Evolutionary conservation across 37 sponge, comb jelly and placozoan species (phyloP), one percentile per base, ranked within the genome.

Genomic region (Dysidea cf. avara): DNA sequence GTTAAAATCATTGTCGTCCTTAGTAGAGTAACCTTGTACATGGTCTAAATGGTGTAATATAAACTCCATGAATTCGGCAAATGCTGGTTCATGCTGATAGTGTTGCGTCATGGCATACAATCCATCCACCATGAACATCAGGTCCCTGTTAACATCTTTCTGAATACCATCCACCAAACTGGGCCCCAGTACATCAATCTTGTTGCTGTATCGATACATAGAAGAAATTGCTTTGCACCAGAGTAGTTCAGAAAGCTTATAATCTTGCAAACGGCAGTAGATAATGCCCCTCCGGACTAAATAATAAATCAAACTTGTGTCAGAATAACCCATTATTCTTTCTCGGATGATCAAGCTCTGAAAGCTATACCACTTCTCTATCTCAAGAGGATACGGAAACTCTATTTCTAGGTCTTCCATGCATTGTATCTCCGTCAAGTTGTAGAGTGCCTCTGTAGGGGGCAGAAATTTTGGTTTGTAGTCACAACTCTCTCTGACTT

Each of bases 271-370:
- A 25, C 66, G 68, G 46, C 72, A 71, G 52, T 79, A 85, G 25
- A 46, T 67, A 20, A 66, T 61, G 2, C 86, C 86, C 37, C 86
- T 39, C 16, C 80, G 79, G 24, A 85, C 72, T 0, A 85, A 74
- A 47, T 83, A 89, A 35, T 83, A 89, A 31, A 89, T 83, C 35
- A 89, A 80, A 0, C 90, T 85, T 21, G 81, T 84, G 36, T 89
- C 90, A 0, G 69, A 64, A 28, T 49, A 79, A n/a, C 92, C 92
- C 83, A 92, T 86, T 46, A 81, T 80, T 40, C 92, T 62, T 77
- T 92, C 92, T 18, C 92, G 83, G 53, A 92, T 92, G 5, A 92
- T 56, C 17, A 92, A 60, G 22, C 76, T 77, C 70, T 92, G 92
- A n/a, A n/a, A n/a, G n/a, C n/a, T n/a, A n/a, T n/a, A n/a, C n/a